These are phyloP conservation scores for Philopotamus ludificatus DNA, from an alignment of 1,140 invertebrate species.

Conservation along the genomic window DNA sequence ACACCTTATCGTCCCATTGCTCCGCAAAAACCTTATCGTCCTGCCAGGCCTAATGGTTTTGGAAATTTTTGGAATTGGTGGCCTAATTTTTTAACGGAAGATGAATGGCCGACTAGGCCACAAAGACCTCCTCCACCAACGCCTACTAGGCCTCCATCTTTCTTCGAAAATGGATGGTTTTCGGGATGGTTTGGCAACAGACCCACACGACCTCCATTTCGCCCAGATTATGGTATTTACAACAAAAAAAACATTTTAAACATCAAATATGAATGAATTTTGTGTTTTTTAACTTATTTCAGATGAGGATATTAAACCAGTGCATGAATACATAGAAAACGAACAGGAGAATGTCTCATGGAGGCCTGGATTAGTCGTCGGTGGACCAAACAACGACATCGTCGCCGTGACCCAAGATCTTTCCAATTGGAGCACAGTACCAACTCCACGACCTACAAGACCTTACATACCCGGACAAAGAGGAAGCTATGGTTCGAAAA, in stretches of 20 bases:
- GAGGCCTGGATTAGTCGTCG: slow-evolving; percentile 33
- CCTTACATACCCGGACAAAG: slow-evolving; percentile 33
- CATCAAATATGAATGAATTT: not conserved
- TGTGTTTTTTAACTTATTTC: not conserved
- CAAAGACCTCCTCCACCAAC: slow-evolving; percentile 2
- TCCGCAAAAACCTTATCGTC: not conserved
- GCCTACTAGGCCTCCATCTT: not conserved
- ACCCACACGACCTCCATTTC: not conserved
- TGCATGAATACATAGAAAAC: slow-evolving; percentile 33
- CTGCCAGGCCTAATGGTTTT: not conserved
- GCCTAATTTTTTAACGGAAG: slow-evolving; percentile 16
- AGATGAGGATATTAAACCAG: slow-evolving; percentile 27
- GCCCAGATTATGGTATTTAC: not conserved
- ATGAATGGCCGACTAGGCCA: slow-evolving; percentile 25
- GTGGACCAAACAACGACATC: slow-evolving; percentile 37
- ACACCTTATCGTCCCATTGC: not conserved
- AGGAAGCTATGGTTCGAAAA: not conserved
- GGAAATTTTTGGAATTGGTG: slow-evolving; percentile 29
- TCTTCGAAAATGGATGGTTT: slow-evolving; percentile 25
- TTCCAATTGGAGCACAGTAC: slow-evolving; percentile 31
- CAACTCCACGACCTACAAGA: slow-evolving; percentile 35
- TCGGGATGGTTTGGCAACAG: slow-evolving; percentile 28
- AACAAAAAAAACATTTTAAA: slow-evolving; percentile 1
- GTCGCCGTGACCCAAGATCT: slow-evolving; percentile 33
- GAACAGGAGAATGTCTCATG: slow-evolving; percentile 23